These are phyloP conservation scores for Phthorimaea operculella DNA, from an alignment of 1,140 invertebrate species.

Conservation along the genomic window DNA sequence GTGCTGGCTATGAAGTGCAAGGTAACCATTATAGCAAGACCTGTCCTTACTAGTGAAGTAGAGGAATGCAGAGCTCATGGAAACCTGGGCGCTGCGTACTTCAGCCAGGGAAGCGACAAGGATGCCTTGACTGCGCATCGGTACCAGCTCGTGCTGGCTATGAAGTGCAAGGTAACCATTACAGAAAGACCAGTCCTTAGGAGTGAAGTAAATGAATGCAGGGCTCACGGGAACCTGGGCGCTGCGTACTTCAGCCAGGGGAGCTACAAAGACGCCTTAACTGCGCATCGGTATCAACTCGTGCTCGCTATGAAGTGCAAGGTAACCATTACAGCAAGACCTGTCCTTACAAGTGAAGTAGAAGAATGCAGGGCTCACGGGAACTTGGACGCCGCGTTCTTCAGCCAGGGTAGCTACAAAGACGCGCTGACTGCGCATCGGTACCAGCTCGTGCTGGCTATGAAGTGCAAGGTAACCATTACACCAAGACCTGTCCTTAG, in stretches of 20 bases:
- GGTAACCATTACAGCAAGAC: too few relatives aligned
- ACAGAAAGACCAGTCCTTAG: too few relatives aligned
- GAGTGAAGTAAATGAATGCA: conserved; percentile 73
- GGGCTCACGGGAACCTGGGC: conserved; percentile 86
- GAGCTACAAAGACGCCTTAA: conserved; percentile 93
- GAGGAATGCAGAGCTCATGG: conserved; percentile 77
- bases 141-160: conserved; percentile 94
- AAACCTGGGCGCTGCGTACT: conserved; percentile 92
- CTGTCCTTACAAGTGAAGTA: conserved; percentile 69
- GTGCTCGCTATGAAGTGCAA: conserved; percentile 97
- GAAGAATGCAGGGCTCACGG: conserved; percentile 77
- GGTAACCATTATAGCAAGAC: too few relatives aligned
- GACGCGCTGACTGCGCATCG: conserved; percentile 94
- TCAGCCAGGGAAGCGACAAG: conserved; percentile 95
- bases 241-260: conserved; percentile 96
- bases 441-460: conserved; percentile 94
- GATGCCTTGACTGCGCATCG: conserved; percentile 94
- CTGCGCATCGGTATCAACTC: conserved; percentile 93
- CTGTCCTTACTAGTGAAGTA: conserved; percentile 69
- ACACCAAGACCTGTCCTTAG: too few relatives aligned
- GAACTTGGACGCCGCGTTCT: conserved; percentile 92
- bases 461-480: conserved; percentile 93
- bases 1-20: conserved; percentile 97
- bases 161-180: conserved; percentile 93
- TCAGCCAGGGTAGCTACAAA: conserved; percentile 95